phyloP scores from a whole-genome alignment of 2,888 invertebrate genomes.

The Julus scanicus region DNA sequence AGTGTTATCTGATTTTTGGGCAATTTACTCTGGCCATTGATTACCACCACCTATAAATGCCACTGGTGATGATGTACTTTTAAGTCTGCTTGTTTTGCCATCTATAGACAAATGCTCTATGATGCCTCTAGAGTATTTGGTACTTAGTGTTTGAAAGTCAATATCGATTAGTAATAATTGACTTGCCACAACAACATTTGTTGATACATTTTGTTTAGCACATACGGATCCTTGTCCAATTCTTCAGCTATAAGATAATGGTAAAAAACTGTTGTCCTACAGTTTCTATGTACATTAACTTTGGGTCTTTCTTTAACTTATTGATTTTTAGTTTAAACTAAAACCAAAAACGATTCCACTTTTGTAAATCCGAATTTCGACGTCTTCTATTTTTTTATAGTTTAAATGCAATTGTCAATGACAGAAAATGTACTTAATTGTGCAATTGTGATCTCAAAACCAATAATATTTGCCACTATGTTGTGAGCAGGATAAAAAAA shows the following conservation, averaged over 20 bases:
- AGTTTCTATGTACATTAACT: neutral
- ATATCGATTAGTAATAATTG: constrained; percentile 1
- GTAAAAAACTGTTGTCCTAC: neutral
- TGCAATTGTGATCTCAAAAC: neutral
- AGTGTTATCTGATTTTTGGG: neutral
- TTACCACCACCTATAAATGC: too few relatives aligned
- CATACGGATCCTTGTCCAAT: neutral
- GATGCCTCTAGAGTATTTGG: too few relatives aligned
- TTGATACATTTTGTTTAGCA: neutral
- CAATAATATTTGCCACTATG: neutral
- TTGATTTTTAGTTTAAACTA: neutral
- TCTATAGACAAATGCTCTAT: too few relatives aligned
- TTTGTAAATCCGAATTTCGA: neutral
- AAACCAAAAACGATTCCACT: neutral
- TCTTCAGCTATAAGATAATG: neutral
- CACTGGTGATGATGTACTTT: too few relatives aligned
- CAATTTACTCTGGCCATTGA: neutral
- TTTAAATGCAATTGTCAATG: neutral
- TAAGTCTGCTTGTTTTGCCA: too few relatives aligned
- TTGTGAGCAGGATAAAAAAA: neutral
- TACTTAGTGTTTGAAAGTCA: neutral
- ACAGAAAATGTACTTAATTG: neutral
- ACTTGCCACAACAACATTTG: neutral
- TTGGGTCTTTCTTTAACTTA: neutral
- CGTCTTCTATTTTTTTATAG: neutral